Evolutionary conservation across 2,113 vertebrate species (phyloP), one percentile per base, ranked within the genome.

Genomic region (Nibea coibor): DNA sequence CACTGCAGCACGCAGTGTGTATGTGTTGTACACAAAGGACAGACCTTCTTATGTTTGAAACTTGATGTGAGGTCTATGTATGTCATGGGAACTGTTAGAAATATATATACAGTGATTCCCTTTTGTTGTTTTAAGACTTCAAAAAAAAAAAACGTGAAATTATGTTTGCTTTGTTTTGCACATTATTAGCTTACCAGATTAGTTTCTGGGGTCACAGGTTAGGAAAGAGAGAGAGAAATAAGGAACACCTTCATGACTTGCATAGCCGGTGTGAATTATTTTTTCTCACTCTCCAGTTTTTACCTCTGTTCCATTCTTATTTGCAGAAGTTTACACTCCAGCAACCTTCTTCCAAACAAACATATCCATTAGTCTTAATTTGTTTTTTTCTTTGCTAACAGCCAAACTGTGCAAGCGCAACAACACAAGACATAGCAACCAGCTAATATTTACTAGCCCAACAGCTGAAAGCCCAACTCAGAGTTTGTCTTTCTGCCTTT

Each of bases 11-110:
- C 35, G 31, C 48, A 19, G 39, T 31, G 48, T 28, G 24, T 39
- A 54, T 59, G 79, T 53, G 66, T 24, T 31, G 28, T n/a, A 69
- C 71, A 75, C 63, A 62, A 43, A 71, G 51, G 68, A 63, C 15
- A 59, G 31, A 76, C 70, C 15, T 35, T 0, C 20, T 63, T 6
- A 53, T 45, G 42, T 66, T 57, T 16, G 1, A 48, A 66, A 20
- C 45, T 51, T 63, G 57, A 10, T 72, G 64, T 28, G 51, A 73
- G 53, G 31, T 19, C 26, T 57, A 4, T 47, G 11, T 50, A 7
- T 45, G 43, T 11, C 43, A 45, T 3, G 12, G 50, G 72, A 51
- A 48, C 35, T 26, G 48, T n/a, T n/a, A 20, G 35, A 65, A 56
- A 4, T 4, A 5, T 3, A 45, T n/a, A 35, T 43, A 12, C 1